Base-by-base conservation (phyloP, 2,797 vertebrate species). In the Crypturellus tataupa region DNA sequence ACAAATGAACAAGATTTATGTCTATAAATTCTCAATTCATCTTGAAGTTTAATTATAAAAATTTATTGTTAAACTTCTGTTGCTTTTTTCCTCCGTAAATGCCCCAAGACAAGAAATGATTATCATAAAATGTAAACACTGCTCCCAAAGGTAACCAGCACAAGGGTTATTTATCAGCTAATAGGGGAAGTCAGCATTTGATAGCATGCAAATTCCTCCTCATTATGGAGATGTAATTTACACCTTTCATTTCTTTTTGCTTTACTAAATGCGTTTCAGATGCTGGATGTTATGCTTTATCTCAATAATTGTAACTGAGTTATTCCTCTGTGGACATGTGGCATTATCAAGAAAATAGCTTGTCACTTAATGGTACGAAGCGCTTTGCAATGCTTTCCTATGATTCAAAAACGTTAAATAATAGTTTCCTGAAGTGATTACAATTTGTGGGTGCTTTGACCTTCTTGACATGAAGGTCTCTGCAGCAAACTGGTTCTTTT, bases 1-100 rank as follows among this genome's bases (percentile, higher is more conserved):
- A 83, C 29, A 87, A 94, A 95, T 39, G 58, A 65, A 89, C 95
- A 89, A 85, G 69, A 94, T 86, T 70, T 78, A 39, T 73, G 20
- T 65, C 80, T 40, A 35, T 73, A 65, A 85, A 90, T 49, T 63
- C 90, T 86, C 93, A 29, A 96, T 90, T 96, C 85, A 51, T 87
- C 59, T 47, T 75, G 85, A 96, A 95, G 88, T 85, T 96, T 96
- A 95, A 97, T 97, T 96, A 96, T 68, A 89, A 94, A 91, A 94
- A 90, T 90, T 44, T 93, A 85, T 79, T 77, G 63, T 94, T 95
- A 94, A 72, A 70, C 96, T 96, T 83, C 79, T 72, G 46, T 80
- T 80, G 19, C n/a, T 91, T 93, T 90, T 90, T 96, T 93, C 90
- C 68, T 94, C 86, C 69, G 53, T 42, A 90, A 94, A 93, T 86